Percentiles rank a stretch among this genome's conserved stretches.
Evolutionary conservation across 2,797 vertebrate species (phyloP).

Genomic region (Xiphorhynchus erythropygius): DNA sequence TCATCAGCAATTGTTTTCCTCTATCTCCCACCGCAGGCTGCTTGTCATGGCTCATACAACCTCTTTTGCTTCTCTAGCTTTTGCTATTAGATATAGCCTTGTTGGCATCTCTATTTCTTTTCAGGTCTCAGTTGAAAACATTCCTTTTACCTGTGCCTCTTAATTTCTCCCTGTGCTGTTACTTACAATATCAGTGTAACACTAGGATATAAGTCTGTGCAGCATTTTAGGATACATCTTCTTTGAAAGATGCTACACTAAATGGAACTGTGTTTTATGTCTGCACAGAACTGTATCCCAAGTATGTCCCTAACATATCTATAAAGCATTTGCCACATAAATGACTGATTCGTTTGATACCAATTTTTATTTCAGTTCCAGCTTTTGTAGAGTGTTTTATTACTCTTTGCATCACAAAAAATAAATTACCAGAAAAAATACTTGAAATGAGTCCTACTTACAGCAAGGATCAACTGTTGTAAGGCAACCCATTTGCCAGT

Average conservation of each 20-base stretch:
- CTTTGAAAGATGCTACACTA: constrained; percentile 7
- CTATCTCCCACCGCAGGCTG: neutral
- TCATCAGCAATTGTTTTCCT: neutral
- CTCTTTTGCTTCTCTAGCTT: neutral
- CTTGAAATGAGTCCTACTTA: neutral
- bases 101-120: neutral
- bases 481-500: neutral
- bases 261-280: constrained; percentile 36
- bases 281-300: neutral
- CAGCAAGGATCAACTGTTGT: neutral
- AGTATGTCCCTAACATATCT: neutral
- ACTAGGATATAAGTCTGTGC: neutral
- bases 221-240: constrained; percentile 10
- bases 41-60: neutral
- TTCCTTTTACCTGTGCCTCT: constrained; percentile 3
- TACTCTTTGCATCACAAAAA: constrained; percentile 10
- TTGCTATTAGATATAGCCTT: neutral
- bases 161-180: constrained; percentile 31
- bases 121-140: neutral
- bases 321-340: constrained; percentile 16
- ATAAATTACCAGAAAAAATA: neutral
- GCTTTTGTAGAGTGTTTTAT: neutral
- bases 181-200: constrained; percentile 7
- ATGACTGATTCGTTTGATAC: constrained; percentile 15
- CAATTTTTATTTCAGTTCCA: constrained; percentile 3